Conservation (phyloP, 1,140 invertebrate species). For the Calliopsis andreniformis region DNA sequence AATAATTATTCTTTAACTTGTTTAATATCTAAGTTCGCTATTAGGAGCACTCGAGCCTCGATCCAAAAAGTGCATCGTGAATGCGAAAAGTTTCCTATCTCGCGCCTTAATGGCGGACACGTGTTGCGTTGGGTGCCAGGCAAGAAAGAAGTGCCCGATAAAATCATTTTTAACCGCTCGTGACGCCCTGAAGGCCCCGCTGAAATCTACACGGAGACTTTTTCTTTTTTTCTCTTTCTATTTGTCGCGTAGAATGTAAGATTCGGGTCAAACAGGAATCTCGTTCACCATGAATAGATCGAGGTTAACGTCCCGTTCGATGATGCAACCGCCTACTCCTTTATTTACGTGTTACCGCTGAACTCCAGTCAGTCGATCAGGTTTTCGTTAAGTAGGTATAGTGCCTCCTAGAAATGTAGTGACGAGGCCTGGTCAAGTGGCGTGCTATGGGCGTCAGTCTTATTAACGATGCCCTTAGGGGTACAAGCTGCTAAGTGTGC, state of each 20-base stretch:
- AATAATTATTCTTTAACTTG: too few species aligned
- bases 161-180: slow-evolving; percentile 7
- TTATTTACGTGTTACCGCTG: slow-evolving; percentile 4
- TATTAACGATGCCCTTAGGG: too few species aligned
- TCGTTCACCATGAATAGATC: slow-evolving; percentile 17
- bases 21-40: too few species aligned
- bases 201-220: neutral
- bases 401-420: neutral
- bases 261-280: slow-evolving; percentile 32
- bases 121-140: slow-evolving; percentile 13
- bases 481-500: too few species aligned
- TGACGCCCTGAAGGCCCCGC: neutral
- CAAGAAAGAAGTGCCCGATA: slow-evolving; percentile 3
- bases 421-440: too few species aligned
- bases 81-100: neutral
- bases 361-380: too few species aligned
- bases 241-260: neutral
- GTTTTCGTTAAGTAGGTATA: neutral
- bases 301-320: slow-evolving; percentile 23
- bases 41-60: too few species aligned
- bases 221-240: too few species aligned
- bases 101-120: slow-evolving; percentile 17
- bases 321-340: slow-evolving; percentile 14
- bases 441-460: too few species aligned
- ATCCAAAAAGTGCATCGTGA: too few species aligned